Conservation (phyloP, 2,113 vertebrate species). For the Perca fluviatilis region DNA sequence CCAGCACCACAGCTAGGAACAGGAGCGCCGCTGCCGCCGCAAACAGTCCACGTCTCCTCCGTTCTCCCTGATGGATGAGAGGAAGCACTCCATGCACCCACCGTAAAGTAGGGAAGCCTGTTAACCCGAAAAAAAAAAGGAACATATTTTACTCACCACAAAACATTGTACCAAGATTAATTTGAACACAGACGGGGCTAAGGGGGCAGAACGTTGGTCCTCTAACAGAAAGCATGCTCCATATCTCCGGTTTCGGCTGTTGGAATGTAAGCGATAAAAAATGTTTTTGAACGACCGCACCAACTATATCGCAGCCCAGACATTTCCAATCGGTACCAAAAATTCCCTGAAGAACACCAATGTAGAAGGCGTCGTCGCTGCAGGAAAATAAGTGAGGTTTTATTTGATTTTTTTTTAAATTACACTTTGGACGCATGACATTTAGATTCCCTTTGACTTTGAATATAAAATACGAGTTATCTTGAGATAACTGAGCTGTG, state of each 20-base stretch:
- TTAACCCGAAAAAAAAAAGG: not conserved
- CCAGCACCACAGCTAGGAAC: conserved; percentile 68
- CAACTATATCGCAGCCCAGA: too few relatives aligned
- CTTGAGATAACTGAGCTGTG: not conserved
- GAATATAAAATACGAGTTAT: not conserved
- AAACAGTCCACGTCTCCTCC: not conserved
- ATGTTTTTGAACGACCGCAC: not conserved
- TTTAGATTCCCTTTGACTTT: not conserved
- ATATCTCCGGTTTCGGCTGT: not conserved
- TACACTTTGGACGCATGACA: not conserved
- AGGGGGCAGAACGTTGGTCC: too few relatives aligned
- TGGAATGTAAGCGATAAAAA: too few relatives aligned
- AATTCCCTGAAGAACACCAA: not conserved
- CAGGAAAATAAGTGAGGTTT: not conserved
- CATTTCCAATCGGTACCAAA: not conserved
- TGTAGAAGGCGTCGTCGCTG: not conserved
- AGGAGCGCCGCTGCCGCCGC: too few relatives aligned
- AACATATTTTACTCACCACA: not conserved
- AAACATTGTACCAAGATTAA: not conserved
- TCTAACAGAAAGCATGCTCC: not conserved
- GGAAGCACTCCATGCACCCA: conserved; percentile 9
- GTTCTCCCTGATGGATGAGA: not conserved
- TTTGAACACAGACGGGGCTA: not conserved
- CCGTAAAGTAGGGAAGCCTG: not conserved
- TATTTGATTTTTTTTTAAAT: not conserved